Evolutionary conservation across 2,113 vertebrate species (phyloP).

Genomic region (Columba livia): DNA sequence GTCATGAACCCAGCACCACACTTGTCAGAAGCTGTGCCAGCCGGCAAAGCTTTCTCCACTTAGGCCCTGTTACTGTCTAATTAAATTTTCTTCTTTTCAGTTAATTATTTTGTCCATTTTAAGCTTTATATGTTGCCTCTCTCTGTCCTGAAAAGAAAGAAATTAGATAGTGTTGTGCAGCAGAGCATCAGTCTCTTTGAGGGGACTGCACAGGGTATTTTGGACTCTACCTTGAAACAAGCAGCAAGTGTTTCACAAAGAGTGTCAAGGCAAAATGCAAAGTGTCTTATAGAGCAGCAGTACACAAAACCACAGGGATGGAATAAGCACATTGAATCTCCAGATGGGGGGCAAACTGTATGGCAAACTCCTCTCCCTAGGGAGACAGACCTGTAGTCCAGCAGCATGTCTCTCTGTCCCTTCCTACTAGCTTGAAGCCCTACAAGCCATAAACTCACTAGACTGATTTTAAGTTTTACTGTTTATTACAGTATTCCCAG

Average conservation of each 20-base stretch:
- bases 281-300: neutral
- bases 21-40: neutral
- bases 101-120: neutral
- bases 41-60: neutral
- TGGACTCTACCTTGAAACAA: neutral
- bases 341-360: neutral
- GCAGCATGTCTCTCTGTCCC: neutral
- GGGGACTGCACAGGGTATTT: neutral
- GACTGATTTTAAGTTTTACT: neutral
- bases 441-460: neutral
- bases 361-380: neutral
- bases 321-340: neutral
- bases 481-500: neutral
- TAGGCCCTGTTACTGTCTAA: neutral
- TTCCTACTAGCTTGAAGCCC: neutral
- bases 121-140: neutral
- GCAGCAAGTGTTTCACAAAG: neutral
- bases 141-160: neutral
- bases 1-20: fast-evolving
- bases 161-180: neutral
- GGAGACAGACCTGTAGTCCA: neutral
- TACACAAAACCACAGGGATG: neutral
- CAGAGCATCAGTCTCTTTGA: neutral
- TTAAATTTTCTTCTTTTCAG: neutral
- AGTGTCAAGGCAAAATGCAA: neutral